Percentiles rank a stretch among this genome's conserved stretches.
Evolutionary conservation across 2,113 vertebrate species (phyloP).

Genomic region (Hymenochirus boettgeri): DNA sequence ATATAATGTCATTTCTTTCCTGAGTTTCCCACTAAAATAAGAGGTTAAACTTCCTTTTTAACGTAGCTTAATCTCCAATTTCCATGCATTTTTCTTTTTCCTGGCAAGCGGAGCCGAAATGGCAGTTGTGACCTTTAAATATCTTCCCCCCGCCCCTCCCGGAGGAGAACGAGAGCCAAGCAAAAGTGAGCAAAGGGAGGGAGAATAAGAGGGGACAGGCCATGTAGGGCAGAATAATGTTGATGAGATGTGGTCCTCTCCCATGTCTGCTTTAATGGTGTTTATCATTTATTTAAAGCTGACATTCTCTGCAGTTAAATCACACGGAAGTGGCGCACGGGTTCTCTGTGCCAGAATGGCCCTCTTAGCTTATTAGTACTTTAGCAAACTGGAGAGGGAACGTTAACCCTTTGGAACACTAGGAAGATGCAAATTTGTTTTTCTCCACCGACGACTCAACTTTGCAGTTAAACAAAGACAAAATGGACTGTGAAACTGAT

Average conservation of each 20-base stretch:
- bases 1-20: not conserved
- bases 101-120: conserved; percentile 27
- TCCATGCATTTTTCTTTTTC: conserved; percentile 17
- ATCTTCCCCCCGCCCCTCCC: conserved; percentile 1
- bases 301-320: conserved; percentile 41
- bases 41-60: conserved; percentile 25
- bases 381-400: conserved; percentile 12
- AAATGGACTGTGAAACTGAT: no score
- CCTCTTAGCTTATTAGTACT: conserved; percentile 27
- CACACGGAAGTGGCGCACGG: conserved; percentile 30
- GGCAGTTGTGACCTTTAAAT: conserved; percentile 32
- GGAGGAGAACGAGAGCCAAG: conserved; percentile 1
- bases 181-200: conserved; percentile 4
- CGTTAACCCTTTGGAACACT: conserved; percentile 23
- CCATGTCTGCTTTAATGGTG: conserved; percentile 38
- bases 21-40: not conserved
- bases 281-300: conserved; percentile 41
- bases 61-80: conserved; percentile 16
- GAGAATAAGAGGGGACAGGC: conserved; percentile 17
- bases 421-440: no score
- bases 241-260: conserved; percentile 36
- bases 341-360: conserved; percentile 30
- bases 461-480: no score
- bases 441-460: no score
- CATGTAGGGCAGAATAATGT: conserved; percentile 42